These are phyloP conservation scores for Aphaenogaster ashmeadi DNA, from an alignment of 1,140 invertebrate species.

Conservation along the genomic window DNA sequence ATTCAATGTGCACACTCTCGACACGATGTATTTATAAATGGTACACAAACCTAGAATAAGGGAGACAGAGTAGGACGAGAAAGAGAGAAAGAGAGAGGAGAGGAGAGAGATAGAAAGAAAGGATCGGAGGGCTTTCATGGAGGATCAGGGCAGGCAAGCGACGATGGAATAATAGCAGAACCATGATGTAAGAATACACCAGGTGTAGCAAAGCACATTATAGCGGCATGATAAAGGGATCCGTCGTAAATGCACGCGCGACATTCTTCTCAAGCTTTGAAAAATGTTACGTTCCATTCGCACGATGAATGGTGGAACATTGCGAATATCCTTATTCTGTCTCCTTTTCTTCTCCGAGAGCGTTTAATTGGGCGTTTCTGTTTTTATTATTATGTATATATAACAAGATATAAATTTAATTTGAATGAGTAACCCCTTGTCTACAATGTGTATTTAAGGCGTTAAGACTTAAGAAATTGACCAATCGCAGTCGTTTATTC, in stretches of 20 bases:
- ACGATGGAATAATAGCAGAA: slow-evolving; percentile 58
- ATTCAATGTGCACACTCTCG: slow-evolving; percentile 46
- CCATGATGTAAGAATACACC: slow-evolving; percentile 57
- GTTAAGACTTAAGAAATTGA: too few relatives aligned
- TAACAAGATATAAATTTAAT: not conserved
- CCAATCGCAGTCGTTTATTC: too few relatives aligned
- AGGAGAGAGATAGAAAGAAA: slow-evolving; percentile 16
- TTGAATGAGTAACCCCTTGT: not conserved
- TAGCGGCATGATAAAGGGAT: slow-evolving; percentile 56
- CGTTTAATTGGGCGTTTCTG: not conserved
- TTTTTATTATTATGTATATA: not conserved
- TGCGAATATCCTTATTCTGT: not conserved
- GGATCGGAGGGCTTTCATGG: slow-evolving; percentile 34
- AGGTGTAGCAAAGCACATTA: slow-evolving; percentile 56
- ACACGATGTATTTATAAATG: slow-evolving; percentile 43
- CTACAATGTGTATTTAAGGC: too few relatives aligned
- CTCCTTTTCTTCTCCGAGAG: not conserved
- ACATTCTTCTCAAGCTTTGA: slow-evolving; percentile 38
- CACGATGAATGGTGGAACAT: slow-evolving; percentile 1
- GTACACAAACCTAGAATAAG: slow-evolving; percentile 46
- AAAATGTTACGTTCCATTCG: slow-evolving; percentile 44
- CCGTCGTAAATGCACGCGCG: slow-evolving; percentile 53
- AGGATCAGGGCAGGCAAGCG: slow-evolving; percentile 42
- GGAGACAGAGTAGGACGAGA: slow-evolving; percentile 6
- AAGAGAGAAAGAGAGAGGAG: not conserved